Evolutionary conservation across 2,113 vertebrate genomes (phyloP).

Genomic region (Perca fluviatilis): DNA sequence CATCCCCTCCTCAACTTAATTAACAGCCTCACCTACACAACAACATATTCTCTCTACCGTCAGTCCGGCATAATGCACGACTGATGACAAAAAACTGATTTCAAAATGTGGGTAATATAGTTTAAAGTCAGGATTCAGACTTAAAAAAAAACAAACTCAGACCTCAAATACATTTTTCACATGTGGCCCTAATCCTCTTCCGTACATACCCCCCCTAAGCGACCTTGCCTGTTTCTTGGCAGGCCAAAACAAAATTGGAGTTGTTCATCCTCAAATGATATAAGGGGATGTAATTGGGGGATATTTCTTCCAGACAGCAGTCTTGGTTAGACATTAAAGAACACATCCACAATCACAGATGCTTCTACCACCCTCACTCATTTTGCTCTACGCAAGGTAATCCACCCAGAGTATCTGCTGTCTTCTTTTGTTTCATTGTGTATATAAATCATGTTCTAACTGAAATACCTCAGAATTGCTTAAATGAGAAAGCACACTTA

Average conservation of each 20-base stretch:
- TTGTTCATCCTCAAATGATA: neutral
- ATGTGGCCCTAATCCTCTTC: no score
- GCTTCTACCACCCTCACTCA: constrained; percentile 14
- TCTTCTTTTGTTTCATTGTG: constrained; percentile 45
- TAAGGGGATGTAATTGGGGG: constrained; percentile 12
- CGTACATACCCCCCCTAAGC: neutral
- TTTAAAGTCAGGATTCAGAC: no score
- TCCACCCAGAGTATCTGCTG: constrained; percentile 35
- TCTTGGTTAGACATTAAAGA: constrained; percentile 36
- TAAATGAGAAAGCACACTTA: constrained; percentile 14
- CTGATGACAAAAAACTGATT: no score
- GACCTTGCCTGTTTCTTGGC: neutral
- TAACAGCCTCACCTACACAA: constrained; percentile 45
- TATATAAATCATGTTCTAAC: constrained; percentile 41
- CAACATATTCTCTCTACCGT: constrained; percentile 2
- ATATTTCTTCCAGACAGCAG: constrained; percentile 22
- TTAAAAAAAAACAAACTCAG: no score
- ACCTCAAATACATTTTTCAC: no score
- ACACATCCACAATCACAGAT: constrained; percentile 21
- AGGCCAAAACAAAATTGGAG: constrained; percentile 24
- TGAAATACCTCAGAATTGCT: constrained; percentile 6
- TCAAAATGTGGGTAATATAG: no score
- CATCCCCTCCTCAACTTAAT: constrained; percentile 57
- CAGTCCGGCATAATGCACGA: neutral
- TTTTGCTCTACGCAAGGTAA: constrained; percentile 28